Base-by-base conservation (phyloP, 2,113 vertebrate species). In the Anguilla rostrata region DNA sequence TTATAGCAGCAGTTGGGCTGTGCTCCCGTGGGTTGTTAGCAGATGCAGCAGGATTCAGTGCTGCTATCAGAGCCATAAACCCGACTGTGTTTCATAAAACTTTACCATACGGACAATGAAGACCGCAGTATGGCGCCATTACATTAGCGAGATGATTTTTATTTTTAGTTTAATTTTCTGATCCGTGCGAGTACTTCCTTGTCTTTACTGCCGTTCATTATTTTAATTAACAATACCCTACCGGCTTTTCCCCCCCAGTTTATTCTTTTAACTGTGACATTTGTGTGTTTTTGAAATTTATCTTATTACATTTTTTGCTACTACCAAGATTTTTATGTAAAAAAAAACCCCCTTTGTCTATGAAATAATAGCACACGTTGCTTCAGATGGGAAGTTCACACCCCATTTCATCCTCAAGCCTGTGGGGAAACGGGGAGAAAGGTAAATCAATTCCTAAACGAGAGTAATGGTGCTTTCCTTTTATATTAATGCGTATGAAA, bases 391-490 rank as follows among this genome's bases (percentile, higher is more conserved):
- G 83, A 85, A 85, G 71, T 87, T 86, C 80, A 83, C 87, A 88
- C 80, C 39, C 85, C 85, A 88, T 87, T 88, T 79, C 60, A 53
- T 87, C 34, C 41, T 39, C 53, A 81, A 83, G 57, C 83, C 85
- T 83, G 29, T 29, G 86, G 84, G 84, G 88, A 83, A 34, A 34
- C 87, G 60, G 53, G 26, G 87, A 86, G 78, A 89, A 89, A 87
- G 53, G 46, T 40, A 86, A 86, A 87, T 84, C n/a, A 81, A 29
- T 63, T 88, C 53, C 86, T 78, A 90, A 85, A 80, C 80, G 81
- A 79, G 90, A 83, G 84, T 90, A 88, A 89, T 87, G 82, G 90
- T 84, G 88, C 87, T 88, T 87, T 75, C 84, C 90, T 89, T 93
- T 93, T 88, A 90, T 88, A 91, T 90, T 91, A 91, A 88, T 87